A percentile compares a stretch with the other conserved stretches of the same genome.
Conservation (phyloP, 2,888 invertebrate genomes). For the Eubasilissa splendida region DNA sequence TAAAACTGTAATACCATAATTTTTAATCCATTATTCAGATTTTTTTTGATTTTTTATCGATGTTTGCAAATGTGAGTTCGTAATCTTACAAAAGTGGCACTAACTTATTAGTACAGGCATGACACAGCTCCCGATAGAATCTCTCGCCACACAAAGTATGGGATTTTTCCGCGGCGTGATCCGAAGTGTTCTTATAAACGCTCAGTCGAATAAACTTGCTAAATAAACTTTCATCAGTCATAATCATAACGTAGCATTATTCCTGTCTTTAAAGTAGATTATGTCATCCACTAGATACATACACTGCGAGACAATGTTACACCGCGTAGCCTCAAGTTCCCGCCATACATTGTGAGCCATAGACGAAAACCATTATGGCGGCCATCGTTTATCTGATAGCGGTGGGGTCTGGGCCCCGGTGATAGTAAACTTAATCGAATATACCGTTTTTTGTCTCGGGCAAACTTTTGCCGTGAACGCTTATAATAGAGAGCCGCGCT, state of each 20-base stretch:
- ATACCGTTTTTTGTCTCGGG: conserved; percentile 7
- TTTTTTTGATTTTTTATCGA: no score
- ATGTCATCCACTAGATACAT: conserved; percentile 32
- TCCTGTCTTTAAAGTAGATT: conserved; percentile 52
- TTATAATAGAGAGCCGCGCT: conserved; percentile 17
- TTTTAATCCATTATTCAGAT: no score
- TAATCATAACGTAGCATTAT: conserved; percentile 53
- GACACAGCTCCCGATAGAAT: neutral
- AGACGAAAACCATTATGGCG: conserved; percentile 35
- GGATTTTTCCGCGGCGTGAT: conserved; percentile 16
- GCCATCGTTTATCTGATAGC: conserved; percentile 49
- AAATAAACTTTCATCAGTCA: conserved; percentile 47
- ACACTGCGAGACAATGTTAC: conserved; percentile 5
- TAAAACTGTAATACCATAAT: no score
- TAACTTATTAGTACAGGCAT: neutral
- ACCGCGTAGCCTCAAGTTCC: neutral
- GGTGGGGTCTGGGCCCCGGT: conserved; percentile 4
- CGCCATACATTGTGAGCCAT: conserved; percentile 11
- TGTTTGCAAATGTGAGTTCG: neutral
- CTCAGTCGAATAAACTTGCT: conserved; percentile 36
- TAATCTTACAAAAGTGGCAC: neutral
- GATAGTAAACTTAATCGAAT: conserved; percentile 42
- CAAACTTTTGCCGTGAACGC: conserved; percentile 22
- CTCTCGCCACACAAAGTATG: neutral
- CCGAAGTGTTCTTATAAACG: conserved; percentile 40